Percentiles rank a stretch among this genome's conserved stretches.
Conservation (phyloP, 2,113 vertebrate species). For the Centropus unirufus region DNA sequence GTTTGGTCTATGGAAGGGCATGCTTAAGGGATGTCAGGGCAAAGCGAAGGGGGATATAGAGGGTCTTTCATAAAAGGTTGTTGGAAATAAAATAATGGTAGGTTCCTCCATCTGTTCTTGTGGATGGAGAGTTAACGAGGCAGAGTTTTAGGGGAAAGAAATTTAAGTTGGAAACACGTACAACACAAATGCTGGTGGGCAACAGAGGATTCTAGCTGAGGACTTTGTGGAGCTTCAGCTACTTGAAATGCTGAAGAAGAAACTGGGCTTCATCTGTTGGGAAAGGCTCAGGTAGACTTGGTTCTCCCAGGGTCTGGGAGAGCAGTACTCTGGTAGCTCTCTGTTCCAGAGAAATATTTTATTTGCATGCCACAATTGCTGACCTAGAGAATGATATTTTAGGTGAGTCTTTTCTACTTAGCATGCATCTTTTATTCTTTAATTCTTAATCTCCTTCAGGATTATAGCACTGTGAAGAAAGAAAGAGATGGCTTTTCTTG, state of each 20-base stretch:
- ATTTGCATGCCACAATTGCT: not conserved
- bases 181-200: not conserved
- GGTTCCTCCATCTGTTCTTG: accelerated
- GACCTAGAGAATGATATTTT: not conserved
- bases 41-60: accelerated
- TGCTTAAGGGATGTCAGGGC: not conserved
- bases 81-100: not conserved
- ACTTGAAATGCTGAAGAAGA: not conserved
- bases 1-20: not conserved
- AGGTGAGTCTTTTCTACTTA: not conserved
- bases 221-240: not conserved
- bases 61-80: not conserved
- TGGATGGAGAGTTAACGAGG: not conserved
- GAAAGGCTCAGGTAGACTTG: not conserved
- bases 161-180: accelerated
- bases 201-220: not conserved
- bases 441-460: not conserved
- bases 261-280: not conserved
- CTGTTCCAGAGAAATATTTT: not conserved
- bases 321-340: not conserved
- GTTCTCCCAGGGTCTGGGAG: not conserved
- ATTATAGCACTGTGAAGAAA: not conserved
- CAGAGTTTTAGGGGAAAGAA: not conserved
- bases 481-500: not conserved
- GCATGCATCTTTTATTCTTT: not conserved